Base-by-base conservation (phyloP, 2,888 invertebrate genomes). In the Drosophila macrothrix region DNA sequence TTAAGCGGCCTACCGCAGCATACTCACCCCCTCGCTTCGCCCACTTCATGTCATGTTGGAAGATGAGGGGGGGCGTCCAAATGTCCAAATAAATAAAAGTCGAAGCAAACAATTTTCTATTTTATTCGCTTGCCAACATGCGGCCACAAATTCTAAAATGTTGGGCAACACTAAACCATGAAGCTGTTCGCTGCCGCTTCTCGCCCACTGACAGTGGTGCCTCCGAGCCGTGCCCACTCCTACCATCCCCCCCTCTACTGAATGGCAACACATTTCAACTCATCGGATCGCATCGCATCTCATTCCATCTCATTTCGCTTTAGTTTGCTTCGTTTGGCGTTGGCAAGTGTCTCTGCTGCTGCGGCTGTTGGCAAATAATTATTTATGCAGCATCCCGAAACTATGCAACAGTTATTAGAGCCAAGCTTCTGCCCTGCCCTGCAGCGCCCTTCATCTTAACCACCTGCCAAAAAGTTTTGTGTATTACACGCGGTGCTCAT, bases 371-470 rank as follows among this genome's bases (percentile, higher is more conserved):
- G 78, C 55, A 84, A 88, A 79, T 85, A 84, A 84, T 90, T 90
- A 84, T 88, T 84, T 84, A 90, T 85, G 86, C 90, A 85, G 69
- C 68, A 67, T 71, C 62, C 68, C 55, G 56, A 72, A 84, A 84
- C 90, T 90, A 84, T 84, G 84, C 90, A 84, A 84, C 84, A 84
- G 84, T 90, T 84, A 90, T 88, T 80, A 67, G 71, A 28, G 55
- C 35, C 56, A 28, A 28, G 12, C 31, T 22, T 25, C 43, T 43
- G 1, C 39, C 10, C 0, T 3, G 22, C 9, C 3, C 19, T 12
- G 37, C 16, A 16, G 35, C 35, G 16, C 28, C 12, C 72, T 1
- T n/a, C 35, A 16, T 52, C 72, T 64, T 80, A 70, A 70, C 82
- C 84, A 81, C 81, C 80, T 80, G 81, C 78, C 81, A 72, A 68